Evolutionary conservation across 1,140 invertebrate genomes (phyloP), one percentile per base, ranked within the genome.

Genomic region (Bombus confusus): DNA sequence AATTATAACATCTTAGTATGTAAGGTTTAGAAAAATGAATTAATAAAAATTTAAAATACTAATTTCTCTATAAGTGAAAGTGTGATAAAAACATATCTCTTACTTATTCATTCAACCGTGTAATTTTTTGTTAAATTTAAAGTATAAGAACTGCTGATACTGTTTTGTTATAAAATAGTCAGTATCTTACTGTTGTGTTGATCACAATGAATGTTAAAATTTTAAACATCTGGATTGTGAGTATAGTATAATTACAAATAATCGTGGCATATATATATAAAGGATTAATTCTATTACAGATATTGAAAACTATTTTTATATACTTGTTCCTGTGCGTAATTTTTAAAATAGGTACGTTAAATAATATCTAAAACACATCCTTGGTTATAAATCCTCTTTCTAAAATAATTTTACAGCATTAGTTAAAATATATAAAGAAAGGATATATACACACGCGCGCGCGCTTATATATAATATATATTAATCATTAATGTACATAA

Each of bases 1-100:
- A 43, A 28, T 57, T 62, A 43, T 31, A 34, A 12, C 8, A 10
- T 59, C 4, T 39, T 4, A 41, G 10, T 37, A 59, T 77, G 41
- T 31, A 39, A 3, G 34, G 37, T 74, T 31, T n/a, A 31, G 1
- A 15, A 74, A 74, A 71, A 18, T 79, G 47, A 25, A 71, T 62
- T 10, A 3, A 52, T 73, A 39, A 47, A 12, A 62, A 59, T 39
- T 37, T 59, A 1, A 77, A 13, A 9, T 80, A 39, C 28, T 66
- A 62, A 71, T 71, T 83, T 41, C 52, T n/a, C n/a, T 37, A 22
- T 18, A 39, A 83, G 85, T 13, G 88, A 90, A 90, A 89, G 87
- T 66, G 1, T 28, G 69, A 39, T 72, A 57, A 89, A 80, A 83
- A 76, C 59, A 10, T 64, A n/a, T 47, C 15, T 37, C 28, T 43